Evolutionary conservation across 2,797 vertebrate genomes (phyloP).

Genomic region (Gymnothorax reevesii): DNA sequence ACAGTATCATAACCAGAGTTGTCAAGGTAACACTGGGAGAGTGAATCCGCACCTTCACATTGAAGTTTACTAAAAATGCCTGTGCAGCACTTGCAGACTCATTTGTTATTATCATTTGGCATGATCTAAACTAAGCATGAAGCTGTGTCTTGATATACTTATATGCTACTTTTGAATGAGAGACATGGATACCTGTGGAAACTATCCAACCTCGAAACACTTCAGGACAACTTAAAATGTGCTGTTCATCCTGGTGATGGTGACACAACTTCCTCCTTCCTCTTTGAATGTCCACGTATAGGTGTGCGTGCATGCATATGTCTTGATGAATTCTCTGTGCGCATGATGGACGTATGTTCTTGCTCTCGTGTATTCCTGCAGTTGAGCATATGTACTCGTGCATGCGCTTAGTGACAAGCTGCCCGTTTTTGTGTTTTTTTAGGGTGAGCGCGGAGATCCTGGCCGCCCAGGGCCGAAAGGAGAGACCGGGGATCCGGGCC

Average conservation of each 20-base stretch:
- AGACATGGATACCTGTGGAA: background rate
- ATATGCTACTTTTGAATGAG: background rate
- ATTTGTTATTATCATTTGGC: background rate
- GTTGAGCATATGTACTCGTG: slow-evolving; percentile 4
- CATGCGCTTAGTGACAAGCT: slow-evolving; percentile 12
- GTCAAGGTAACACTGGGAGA: slow-evolving; percentile 70
- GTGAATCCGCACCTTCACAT: background rate
- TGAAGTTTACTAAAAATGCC: background rate
- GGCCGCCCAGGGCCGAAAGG: slow-evolving; percentile 69
- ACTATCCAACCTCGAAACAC: background rate
- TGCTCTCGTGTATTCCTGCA: background rate
- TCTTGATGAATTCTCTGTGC: background rate
- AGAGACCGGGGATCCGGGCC: slow-evolving; percentile 74
- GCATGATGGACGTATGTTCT: background rate
- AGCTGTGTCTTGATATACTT: background rate
- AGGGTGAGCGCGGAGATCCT: slow-evolving; percentile 66
- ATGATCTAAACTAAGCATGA: background rate
- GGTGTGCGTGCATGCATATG: background rate
- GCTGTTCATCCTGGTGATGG: background rate
- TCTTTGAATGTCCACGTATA: background rate
- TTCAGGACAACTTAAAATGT: background rate
- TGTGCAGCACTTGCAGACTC: background rate
- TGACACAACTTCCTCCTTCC: background rate
- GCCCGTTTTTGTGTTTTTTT: slow-evolving; percentile 56
- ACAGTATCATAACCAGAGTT: slow-evolving; percentile 67